Base-by-base conservation (phyloP, 1,140 invertebrate genomes). In the Ceratina australensis region DNA sequence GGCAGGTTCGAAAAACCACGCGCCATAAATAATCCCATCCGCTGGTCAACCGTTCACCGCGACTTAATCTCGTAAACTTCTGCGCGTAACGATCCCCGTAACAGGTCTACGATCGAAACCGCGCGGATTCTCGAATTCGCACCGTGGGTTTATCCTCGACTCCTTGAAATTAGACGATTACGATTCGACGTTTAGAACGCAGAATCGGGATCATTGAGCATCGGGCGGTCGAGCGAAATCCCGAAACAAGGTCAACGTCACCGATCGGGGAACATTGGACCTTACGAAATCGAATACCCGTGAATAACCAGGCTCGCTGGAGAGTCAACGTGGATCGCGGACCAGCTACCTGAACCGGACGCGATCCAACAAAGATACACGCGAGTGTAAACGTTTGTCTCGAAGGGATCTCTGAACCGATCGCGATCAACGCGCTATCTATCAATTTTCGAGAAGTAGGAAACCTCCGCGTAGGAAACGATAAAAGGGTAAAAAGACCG, bases 161-260 rank as follows among this genome's bases (percentile, higher is more conserved):
- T 26, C 26, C 50, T 28, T 8, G 22, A 10, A 50, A 75, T 67
- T 75, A 28, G 16, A 60, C n/a, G 42, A 54, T 54, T 54, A 54
- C 52, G 15, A 50, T 61, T 61, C 56, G 24, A 50, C 61, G 28
- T 57, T 50, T 61, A 20, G 56, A 52, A 52, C 42, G 26, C 24
- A 60, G 2, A 68, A 68, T 68, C 64, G 56, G 15, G 64, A 33
- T 60, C 3, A 3, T 61, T 15, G 54, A 16, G n/a, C 15, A 33
- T 60, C 64, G 22, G 67, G 13, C 56, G 24, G 22, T 4, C 24
- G 18, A 26, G 22, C 18, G 63, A 47, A 24, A 33, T 61, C 20
- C 52, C 52, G 57, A 42, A 78, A 77, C 71, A 69, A 81, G 42
- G 24, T 65, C 26, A 65, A 63, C 28, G 57, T 54, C 50, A 57